Conservation (phyloP, 2,888 invertebrate species). For the Vesta saturnalis region DNA sequence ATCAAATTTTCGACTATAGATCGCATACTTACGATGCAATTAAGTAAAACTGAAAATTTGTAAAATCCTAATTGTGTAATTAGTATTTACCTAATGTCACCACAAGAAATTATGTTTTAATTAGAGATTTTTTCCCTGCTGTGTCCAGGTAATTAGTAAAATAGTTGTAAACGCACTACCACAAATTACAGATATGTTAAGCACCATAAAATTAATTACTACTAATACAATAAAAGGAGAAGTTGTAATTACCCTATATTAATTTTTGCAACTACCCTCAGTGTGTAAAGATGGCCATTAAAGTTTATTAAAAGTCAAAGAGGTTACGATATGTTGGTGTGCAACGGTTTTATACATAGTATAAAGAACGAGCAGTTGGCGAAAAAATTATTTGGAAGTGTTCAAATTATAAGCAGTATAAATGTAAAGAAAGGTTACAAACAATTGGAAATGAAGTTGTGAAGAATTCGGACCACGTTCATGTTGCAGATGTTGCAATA, state of each 20-base stretch:
- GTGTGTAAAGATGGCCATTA: not conserved
- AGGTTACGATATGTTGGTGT: no score
- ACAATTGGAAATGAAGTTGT: not conserved
- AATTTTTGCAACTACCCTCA: not conserved
- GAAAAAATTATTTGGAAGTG: not conserved
- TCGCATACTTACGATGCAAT: no score
- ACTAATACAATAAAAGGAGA: not conserved
- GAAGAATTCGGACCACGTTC: not conserved
- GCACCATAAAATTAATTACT: no score
- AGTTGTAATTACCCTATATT: not conserved
- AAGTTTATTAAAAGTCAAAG: not conserved
- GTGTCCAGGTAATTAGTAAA: not conserved
- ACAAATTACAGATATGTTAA: not conserved
- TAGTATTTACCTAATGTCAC: not conserved
- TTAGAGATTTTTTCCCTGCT: not conserved
- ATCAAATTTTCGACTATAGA: no score
- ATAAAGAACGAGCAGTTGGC: no score
- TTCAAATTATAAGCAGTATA: not conserved
- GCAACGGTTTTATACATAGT: no score
- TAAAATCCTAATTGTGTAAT: no score
- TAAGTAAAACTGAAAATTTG: no score
- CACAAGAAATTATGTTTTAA: not conserved
- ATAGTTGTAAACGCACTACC: not conserved
- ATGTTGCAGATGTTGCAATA: not conserved
- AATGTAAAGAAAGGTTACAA: not conserved